phyloP scores from a whole-genome alignment of 2,888 invertebrate genomes.

The Tenthredo notha region DNA sequence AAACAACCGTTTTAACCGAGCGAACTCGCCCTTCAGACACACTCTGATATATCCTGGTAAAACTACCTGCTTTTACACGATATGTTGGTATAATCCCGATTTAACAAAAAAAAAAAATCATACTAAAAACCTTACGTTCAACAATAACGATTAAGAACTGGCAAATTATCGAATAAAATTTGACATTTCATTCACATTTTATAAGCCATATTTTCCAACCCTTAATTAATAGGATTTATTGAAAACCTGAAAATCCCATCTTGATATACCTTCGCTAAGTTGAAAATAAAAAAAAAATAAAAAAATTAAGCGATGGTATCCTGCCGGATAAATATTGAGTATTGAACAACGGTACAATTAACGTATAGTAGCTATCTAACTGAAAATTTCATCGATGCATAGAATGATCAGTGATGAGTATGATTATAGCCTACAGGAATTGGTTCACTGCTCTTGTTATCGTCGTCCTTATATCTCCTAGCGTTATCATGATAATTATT shows the following conservation, averaged over 20 bases:
- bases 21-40: slow-evolving; percentile 14
- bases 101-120: neutral
- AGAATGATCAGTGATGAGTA: neutral
- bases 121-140: neutral
- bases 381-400: neutral
- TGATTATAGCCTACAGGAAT: neutral
- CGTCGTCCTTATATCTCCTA: neutral
- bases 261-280: neutral
- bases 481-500: neutral
- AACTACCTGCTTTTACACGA: slow-evolving; percentile 7
- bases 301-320: neutral
- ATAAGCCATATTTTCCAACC: too few species aligned
- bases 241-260: neutral
- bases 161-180: too few species aligned
- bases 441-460: slow-evolving; percentile 17
- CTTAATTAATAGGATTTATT: neutral
- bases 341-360: neutral
- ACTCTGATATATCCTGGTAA: neutral
- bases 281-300: neutral
- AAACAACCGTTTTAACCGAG: slow-evolving; percentile 45
- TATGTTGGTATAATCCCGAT: neutral
- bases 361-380: neutral
- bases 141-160: too few species aligned
- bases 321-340: neutral
- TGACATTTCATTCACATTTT: too few species aligned